Evolutionary conservation across 64 coral and sea anemone species (phyloP).

Genomic region (Montipora sp.): DNA sequence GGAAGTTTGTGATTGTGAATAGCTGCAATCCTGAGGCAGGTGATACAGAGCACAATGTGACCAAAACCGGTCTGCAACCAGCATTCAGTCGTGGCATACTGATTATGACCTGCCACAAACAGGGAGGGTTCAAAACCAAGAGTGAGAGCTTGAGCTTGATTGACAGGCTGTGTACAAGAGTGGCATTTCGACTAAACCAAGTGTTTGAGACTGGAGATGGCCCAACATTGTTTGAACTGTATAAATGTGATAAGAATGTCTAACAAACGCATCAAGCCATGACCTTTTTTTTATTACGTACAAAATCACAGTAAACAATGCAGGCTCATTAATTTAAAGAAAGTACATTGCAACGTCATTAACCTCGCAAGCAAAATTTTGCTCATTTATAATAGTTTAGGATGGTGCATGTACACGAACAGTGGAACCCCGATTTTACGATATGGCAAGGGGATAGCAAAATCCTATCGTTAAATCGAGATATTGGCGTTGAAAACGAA

Average conservation of each 20-base stretch:
- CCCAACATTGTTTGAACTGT: slow-evolving; percentile 21
- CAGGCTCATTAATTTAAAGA: no score
- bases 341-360: no score
- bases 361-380: no score
- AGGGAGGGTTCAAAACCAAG: slow-evolving; percentile 12
- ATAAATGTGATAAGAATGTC: neutral
- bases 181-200: slow-evolving; percentile 5
- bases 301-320: no score
- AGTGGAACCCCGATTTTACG: no score
- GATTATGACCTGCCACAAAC: neutral
- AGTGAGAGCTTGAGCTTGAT: slow-evolving; percentile 16
- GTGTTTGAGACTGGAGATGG: slow-evolving; percentile 19
- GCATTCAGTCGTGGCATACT: slow-evolving; percentile 24
- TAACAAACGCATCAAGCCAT: no score
- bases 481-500: no score
- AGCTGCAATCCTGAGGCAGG: slow-evolving; percentile 20
- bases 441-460: no score
- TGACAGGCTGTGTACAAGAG: neutral
- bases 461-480: no score
- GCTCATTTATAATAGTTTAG: no score
- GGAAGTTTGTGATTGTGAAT: slow-evolving; percentile 44
- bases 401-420: no score
- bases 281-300: no score
- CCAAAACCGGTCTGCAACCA: neutral
- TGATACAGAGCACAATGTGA: slow-evolving; percentile 17